Percentiles rank a stretch among this genome's conserved stretches.
Evolutionary conservation across 2,797 vertebrate genomes (phyloP).

Genomic region (Semaprochilodus insignis): DNA sequence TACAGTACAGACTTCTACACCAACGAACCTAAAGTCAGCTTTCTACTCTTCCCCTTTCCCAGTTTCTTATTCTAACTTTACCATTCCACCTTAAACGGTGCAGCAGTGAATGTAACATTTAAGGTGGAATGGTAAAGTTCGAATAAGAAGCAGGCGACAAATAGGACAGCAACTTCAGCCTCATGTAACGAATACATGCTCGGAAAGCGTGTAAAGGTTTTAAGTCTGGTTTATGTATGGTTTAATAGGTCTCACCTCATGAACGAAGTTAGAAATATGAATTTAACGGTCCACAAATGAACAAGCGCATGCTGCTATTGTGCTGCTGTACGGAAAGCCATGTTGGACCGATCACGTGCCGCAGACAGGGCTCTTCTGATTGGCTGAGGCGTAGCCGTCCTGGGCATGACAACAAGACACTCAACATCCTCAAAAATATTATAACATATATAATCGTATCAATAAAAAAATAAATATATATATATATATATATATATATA

Average conservation of each 20-base stretch:
- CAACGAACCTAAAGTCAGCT: no score
- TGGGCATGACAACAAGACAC: background rate
- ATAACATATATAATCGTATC: no score
- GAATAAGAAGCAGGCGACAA: no score
- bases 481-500: no score
- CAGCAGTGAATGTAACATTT: no score
- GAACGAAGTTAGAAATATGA: background rate
- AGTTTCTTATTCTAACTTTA: no score
- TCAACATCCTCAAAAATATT: no score
- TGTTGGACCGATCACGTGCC: conserved; percentile 42
- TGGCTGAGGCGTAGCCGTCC: background rate
- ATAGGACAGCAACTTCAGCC: background rate
- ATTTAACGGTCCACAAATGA: background rate
- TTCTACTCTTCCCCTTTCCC: no score
- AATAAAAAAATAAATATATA: no score
- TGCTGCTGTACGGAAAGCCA: conserved; percentile 33
- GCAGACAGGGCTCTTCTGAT: background rate
- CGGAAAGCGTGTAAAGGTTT: background rate
- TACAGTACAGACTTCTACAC: background rate
- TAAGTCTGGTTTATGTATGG: background rate
- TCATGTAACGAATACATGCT: background rate
- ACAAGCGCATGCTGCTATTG: background rate
- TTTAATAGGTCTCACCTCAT: background rate
- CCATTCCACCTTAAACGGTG: no score
- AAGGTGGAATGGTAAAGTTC: no score